Base-by-base conservation (phyloP, 2,888 invertebrate species). In the Eugnorisma glareosa region DNA sequence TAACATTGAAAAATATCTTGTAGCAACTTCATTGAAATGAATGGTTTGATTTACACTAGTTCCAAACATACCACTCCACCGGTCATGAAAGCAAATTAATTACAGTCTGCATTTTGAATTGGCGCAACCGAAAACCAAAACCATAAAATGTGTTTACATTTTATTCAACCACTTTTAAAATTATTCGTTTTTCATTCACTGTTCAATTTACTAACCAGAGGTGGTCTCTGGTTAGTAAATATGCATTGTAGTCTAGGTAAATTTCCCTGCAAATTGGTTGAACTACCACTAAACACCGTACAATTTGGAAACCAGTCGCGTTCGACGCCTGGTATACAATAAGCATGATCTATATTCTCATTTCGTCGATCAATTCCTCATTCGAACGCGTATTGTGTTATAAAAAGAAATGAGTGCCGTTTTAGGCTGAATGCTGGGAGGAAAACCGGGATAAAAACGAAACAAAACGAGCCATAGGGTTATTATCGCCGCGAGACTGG, bases 401-500 rank as follows among this genome's bases (percentile, higher is more conserved):
- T 84, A 86, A 85, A 85, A 85, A 81, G 73, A 75, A 86, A 84
- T 67, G 81, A 84, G 51, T 81, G 86, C 76, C 81, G 48, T 85
- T 82, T 82, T 75, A 82, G 77, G 72, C 69, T 74, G 84, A 78
- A 78, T 73, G 59, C 73, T 84, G 66, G 54, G 13, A 83, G 84
- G 77, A 80, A 85, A 85, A 87, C 86, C 67, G 70, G 75, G 70
- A 88, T 87, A 89, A 90, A 91, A 89, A 87, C 85, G 91, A 90
- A 89, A 91, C 90, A 92, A 92, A 93, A 92, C 89, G 90, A 87
- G 87, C 92, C 91, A 91, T 92, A 86, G 90, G 89, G 91, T 92
- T 94, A 94, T 94, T 94, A 94, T 93, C 91, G 89, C 88, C 86
- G 86, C 87, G 79, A 88, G 85, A 86, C 86, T 90, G 89, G 86